A percentile compares a stretch with the other conserved stretches of the same genome.
phyloP scores from a whole-genome alignment of 2,113 vertebrate species.

The Phalacrocorax aristotelis region DNA sequence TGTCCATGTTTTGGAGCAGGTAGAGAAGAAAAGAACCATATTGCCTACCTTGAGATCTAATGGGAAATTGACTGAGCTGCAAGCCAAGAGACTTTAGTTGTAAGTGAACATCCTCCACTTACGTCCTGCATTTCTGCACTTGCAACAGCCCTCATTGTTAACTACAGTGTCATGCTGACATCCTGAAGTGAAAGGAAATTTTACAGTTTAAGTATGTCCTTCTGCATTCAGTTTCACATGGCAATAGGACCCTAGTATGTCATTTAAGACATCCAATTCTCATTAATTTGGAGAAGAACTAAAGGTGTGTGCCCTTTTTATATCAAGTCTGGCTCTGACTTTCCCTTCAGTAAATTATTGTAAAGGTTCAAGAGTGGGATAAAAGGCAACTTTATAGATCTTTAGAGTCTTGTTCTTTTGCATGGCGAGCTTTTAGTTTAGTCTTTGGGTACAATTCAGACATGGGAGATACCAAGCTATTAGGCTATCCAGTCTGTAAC shows the following conservation, averaged over 20 bases:
- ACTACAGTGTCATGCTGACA: neutral
- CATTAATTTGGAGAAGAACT: neutral
- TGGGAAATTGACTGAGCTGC: neutral
- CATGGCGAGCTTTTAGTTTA: neutral
- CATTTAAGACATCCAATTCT: neutral
- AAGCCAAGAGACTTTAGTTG: neutral
- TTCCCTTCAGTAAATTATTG: neutral
- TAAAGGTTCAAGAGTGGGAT: neutral
- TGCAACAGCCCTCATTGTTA: neutral
- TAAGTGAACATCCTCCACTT: neutral
- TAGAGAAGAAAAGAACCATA: neutral
- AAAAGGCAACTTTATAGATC: neutral
- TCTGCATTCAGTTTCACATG: neutral
- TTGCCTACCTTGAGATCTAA: neutral
- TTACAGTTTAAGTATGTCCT: neutral
- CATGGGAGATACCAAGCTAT: neutral
- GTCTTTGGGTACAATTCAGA: neutral
- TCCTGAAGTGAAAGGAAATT: neutral
- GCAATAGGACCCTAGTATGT: neutral
- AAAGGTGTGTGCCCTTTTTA: neutral
- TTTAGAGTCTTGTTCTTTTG: neutral
- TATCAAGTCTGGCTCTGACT: neutral
- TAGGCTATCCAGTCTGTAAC: neutral
- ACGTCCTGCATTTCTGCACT: neutral
- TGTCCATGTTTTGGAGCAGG: neutral